These are phyloP conservation scores for Rhingia rostrata DNA, from an alignment of 2,888 invertebrate genomes.

Conservation along the genomic window DNA sequence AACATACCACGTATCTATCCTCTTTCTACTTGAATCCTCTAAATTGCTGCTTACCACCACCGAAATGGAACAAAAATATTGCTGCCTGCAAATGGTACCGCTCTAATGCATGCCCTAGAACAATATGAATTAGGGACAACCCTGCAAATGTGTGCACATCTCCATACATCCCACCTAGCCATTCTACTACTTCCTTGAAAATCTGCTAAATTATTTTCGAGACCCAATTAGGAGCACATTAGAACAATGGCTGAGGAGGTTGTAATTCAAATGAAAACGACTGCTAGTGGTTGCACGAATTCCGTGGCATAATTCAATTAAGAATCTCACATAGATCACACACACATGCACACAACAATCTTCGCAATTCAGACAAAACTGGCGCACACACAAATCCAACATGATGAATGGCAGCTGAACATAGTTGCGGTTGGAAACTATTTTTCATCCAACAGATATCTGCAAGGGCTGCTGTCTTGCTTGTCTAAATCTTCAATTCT, in stretches of 20 bases:
- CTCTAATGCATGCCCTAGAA: conserved; percentile 50
- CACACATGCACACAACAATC: background rate
- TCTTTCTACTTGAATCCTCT: conserved; percentile 31
- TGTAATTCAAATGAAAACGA: conserved; percentile 34
- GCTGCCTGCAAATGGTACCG: conserved; percentile 8
- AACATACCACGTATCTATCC: conserved; percentile 22
- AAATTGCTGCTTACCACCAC: conserved; percentile 17
- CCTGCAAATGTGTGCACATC: conserved; percentile 39
- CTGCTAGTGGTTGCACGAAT: conserved; percentile 14
- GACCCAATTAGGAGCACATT: conserved; percentile 44
- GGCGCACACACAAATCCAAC: conserved; percentile 46
- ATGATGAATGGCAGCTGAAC: conserved; percentile 46
- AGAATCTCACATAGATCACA: background rate
- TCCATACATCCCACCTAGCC: background rate
- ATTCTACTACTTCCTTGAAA: conserved; percentile 18
- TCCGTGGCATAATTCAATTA: conserved; percentile 47
- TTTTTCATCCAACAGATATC: conserved; percentile 58
- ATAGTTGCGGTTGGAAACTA: conserved; percentile 51
- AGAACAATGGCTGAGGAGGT: conserved; percentile 13
- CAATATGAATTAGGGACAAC: conserved; percentile 43
- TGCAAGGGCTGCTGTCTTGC: conserved; percentile 53
- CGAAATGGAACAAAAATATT: background rate
- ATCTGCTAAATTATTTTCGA: conserved; percentile 46
- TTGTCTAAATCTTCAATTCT: conserved; percentile 64
- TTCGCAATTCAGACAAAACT: background rate